phyloP scores from a whole-genome alignment of 2,888 invertebrate species.

The Chelonus formosanus region DNA sequence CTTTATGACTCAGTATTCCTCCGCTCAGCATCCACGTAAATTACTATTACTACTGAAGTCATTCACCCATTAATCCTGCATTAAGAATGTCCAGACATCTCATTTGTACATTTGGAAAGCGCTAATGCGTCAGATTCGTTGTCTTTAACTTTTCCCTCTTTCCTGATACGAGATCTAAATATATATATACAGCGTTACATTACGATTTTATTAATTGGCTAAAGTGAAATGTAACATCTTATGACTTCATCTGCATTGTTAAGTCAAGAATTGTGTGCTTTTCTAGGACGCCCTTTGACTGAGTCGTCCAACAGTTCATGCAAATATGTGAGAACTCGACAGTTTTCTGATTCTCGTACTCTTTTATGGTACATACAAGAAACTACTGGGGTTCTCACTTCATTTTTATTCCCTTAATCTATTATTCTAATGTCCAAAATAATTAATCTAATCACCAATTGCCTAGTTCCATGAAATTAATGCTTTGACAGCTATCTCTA shows the following conservation, averaged over 20 bases:
- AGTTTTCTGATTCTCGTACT: no score
- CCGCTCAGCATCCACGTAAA: slow-evolving; percentile 40
- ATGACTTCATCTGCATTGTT: slow-evolving; percentile 37
- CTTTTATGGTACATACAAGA: not conserved
- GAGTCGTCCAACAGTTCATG: not conserved
- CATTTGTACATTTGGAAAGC: slow-evolving; percentile 18
- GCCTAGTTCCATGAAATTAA: no score
- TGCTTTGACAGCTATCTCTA: no score
- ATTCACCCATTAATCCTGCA: slow-evolving; percentile 51
- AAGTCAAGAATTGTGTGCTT: slow-evolving; percentile 1
- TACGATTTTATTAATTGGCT: slow-evolving; percentile 49
- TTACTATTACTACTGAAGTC: slow-evolving; percentile 48
- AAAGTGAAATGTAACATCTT: slow-evolving; percentile 47
- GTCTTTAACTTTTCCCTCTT: no score
- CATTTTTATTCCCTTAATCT: no score
- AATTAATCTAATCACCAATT: no score
- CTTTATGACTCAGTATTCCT: slow-evolving; percentile 29
- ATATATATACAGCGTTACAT: not conserved
- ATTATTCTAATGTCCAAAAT: no score
- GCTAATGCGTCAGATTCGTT: not conserved
- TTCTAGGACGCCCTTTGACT: slow-evolving; percentile 7
- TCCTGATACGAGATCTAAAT: not conserved
- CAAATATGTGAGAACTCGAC: no score
- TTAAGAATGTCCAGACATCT: slow-evolving; percentile 20
- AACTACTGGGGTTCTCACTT: no score